Base-by-base conservation (phyloP, 2,113 vertebrate species). In the Anarhynchus alexandrinus region DNA sequence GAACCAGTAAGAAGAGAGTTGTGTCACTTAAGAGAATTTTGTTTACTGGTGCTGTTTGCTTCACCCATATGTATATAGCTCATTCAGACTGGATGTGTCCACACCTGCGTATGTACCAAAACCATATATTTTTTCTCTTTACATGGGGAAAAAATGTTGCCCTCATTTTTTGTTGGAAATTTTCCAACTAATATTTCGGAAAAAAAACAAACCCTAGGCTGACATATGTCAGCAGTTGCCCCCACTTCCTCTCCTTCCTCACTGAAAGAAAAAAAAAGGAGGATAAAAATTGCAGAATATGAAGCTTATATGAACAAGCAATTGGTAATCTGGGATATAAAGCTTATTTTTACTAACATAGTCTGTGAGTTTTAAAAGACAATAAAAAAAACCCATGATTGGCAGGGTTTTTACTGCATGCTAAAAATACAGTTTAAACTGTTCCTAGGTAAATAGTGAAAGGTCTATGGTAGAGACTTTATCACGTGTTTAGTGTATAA, bases 131-230 rank as follows among this genome's bases (percentile, higher is more conserved):
- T 76, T 78, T 55, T 38, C 4, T 45, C 9, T 82, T 42, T 73
- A 22, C 4, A 4, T 22, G 17, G 6, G 52, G 8, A 76, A 84
- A 80, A 70, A 87, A 72, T 36, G 1, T 21, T 30, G 18, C 43
- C 5, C 1, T 52, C 6, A 32, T 45, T 32, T 82, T 91, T 74
- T 42, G 1, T 49, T 65, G 18, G 5, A 82, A 36, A 4, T 49
- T 57, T 94, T 78, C 20, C 34, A 70, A 12, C 5, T 61, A 34
- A 65, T 14, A 3, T 20, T 66, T 7, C 42, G 2, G 34, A 16
- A 12, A 3, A 36, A 59, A 72, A 61, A 55, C 8, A 1, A 0
- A 6, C 15, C 13, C 13, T 22, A 52, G 40, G 18, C 17, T 55
- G 34, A 77, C 0, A 0, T 57, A 40, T 47, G 30, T 47, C 42